phyloP scores from a whole-genome alignment of 2,113 vertebrate genomes.

The Rostratula benghalensis region DNA sequence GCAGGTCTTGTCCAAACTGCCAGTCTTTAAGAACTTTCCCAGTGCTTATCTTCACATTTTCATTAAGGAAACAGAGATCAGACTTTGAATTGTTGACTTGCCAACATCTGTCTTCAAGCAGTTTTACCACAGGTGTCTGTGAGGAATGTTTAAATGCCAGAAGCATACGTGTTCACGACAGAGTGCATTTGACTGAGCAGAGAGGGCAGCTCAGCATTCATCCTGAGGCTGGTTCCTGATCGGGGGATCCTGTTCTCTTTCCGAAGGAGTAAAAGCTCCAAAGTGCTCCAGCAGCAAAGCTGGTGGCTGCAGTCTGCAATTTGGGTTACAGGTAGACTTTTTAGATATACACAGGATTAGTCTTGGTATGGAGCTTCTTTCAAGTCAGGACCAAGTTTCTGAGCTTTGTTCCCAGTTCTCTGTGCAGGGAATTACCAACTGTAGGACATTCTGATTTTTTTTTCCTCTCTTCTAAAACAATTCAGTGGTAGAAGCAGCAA shows the following conservation, averaged over 20 bases:
- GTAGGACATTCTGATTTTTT: too few species aligned
- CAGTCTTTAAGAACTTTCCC: neutral
- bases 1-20: neutral
- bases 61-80: neutral
- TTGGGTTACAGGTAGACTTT: fast-evolving
- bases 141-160: neutral
- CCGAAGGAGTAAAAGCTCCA: neutral
- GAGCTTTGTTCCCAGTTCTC: neutral
- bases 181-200: neutral
- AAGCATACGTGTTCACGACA: fast-evolving
- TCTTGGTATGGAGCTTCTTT: neutral
- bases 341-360: neutral
- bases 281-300: neutral
- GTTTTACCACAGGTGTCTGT: neutral
- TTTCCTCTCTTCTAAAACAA: neutral
- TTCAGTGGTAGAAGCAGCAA: neutral
- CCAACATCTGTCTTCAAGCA: neutral
- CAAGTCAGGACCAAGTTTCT: neutral
- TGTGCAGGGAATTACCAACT: neutral
- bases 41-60: neutral
- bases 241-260: neutral
- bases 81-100: neutral
- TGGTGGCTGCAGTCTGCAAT: neutral
- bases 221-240: neutral
- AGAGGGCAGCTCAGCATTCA: neutral